phyloP scores from a whole-genome alignment of 2,797 vertebrate species.

The Yasuhikotakia modesta region DNA sequence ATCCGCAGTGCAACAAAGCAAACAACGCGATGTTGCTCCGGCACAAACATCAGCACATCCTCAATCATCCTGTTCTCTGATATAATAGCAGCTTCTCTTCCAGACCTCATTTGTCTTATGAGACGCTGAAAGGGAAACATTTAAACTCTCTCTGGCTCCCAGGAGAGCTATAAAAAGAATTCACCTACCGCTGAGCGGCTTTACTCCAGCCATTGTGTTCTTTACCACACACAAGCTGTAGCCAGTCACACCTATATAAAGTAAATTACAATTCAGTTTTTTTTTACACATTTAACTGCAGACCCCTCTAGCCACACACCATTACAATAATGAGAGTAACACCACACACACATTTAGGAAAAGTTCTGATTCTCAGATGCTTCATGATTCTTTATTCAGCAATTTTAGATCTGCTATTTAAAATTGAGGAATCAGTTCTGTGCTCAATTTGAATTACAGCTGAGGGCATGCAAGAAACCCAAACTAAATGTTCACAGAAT shows the following conservation, averaged over 20 bases:
- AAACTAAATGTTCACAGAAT: too few species aligned
- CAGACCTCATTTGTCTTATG: constrained; percentile 55
- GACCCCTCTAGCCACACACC: background rate
- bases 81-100: constrained; percentile 43
- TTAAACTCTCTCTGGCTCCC: constrained; percentile 53
- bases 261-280: constrained; percentile 18
- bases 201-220: constrained; percentile 30
- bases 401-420: too few species aligned
- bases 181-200: constrained; percentile 46
- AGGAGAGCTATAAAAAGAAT: constrained; percentile 61
- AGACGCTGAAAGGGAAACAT: constrained; percentile 55
- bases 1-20: background rate
- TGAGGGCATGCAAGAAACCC: too few species aligned
- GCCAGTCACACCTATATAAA: background rate
- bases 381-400: too few species aligned
- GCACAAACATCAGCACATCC: constrained; percentile 38
- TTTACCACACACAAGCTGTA: constrained; percentile 4
- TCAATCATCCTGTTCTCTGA: constrained; percentile 39
- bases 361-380: too few species aligned
- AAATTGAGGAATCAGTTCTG: too few species aligned
- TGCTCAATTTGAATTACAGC: too few species aligned
- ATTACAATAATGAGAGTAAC: background rate
- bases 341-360: background rate
- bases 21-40: constrained; percentile 12
- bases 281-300: background rate